Evolutionary conservation across 2,113 vertebrate genomes (phyloP).

Genomic region (Nothoprocta perdicaria): DNA sequence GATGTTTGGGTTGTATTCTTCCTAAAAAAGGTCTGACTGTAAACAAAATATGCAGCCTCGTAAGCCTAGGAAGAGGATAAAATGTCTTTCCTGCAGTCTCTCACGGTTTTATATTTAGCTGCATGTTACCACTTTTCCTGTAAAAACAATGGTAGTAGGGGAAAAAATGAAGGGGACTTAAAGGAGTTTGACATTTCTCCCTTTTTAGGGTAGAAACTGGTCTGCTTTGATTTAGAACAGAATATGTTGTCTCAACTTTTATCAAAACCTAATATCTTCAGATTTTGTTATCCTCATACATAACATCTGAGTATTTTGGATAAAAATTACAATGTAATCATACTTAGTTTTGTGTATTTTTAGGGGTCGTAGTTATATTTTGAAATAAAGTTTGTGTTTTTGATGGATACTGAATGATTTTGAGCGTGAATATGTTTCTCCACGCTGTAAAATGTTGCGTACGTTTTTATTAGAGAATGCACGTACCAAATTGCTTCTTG

Average conservation of each 20-base stretch:
- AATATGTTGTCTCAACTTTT: slow-evolving; percentile 28
- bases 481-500: neutral
- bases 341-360: slow-evolving; percentile 21
- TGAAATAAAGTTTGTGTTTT: slow-evolving; percentile 33
- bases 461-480: neutral
- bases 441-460: neutral
- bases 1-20: neutral
- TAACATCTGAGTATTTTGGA: slow-evolving; percentile 25
- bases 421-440: neutral
- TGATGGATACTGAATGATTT: neutral
- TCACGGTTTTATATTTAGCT: neutral
- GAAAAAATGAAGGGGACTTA: neutral
- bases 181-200: neutral
- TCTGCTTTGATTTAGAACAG: slow-evolving; percentile 2
- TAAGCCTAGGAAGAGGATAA: neutral
- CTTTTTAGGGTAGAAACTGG: neutral
- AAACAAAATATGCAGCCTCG: neutral
- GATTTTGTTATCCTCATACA: slow-evolving; percentile 4
- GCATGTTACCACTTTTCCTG: neutral
- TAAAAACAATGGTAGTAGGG: neutral
- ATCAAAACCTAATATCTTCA: slow-evolving; percentile 40
- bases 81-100: neutral
- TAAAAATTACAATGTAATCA: slow-evolving; percentile 42
- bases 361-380: slow-evolving; percentile 1
- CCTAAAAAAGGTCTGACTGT: neutral